Evolutionary conservation across 2,113 vertebrate species (phyloP).

Genomic region (Etia nguti): DNA sequence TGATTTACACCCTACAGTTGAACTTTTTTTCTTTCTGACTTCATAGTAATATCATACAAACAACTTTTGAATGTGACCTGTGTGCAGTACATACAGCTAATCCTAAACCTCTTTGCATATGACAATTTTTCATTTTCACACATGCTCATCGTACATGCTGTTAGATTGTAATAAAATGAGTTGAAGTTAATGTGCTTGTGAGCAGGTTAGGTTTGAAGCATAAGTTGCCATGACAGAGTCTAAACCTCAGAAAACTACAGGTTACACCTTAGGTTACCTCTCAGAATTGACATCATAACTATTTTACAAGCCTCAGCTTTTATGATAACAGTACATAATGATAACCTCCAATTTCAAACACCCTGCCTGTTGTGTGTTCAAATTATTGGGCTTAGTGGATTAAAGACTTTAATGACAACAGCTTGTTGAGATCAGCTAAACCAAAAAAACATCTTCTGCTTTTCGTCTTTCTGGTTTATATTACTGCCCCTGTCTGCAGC

Average conservation of each 20-base stretch:
- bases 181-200: background rate
- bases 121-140: background rate
- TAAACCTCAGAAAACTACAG: background rate
- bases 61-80: background rate
- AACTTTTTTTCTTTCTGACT: background rate
- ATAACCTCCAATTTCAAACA: background rate
- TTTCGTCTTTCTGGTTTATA: background rate
- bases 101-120: background rate
- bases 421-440: background rate
- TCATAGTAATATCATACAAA: background rate
- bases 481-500: background rate
- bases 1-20: slow-evolving; percentile 14
- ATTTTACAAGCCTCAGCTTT: background rate
- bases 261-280: background rate
- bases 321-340: background rate
- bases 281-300: background rate
- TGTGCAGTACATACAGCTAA: background rate
- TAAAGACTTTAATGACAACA: background rate
- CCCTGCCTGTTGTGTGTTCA: background rate
- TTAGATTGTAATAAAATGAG: background rate
- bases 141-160: background rate
- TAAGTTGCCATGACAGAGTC: background rate
- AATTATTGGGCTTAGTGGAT: background rate
- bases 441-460: background rate
- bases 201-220: background rate